Percentiles rank a stretch among this genome's conserved stretches.
Evolutionary conservation across 2,113 vertebrate species (phyloP).

Genomic region (Clupea harengus): DNA sequence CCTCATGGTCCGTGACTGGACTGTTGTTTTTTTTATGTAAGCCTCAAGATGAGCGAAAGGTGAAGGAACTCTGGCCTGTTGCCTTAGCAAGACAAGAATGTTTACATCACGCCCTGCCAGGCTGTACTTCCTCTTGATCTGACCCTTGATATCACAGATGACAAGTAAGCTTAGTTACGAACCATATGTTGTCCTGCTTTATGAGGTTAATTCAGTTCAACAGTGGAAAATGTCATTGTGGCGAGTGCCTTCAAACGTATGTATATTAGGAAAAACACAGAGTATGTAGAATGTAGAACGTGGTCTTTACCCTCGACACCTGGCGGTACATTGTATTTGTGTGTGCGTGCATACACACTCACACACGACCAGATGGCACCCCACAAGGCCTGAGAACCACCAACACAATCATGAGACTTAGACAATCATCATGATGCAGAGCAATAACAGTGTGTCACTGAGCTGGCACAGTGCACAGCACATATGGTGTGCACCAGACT

Average conservation of each 20-base stretch:
- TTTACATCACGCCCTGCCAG: background rate
- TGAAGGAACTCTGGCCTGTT: background rate
- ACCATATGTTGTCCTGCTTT: background rate
- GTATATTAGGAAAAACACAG: background rate
- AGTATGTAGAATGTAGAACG: background rate
- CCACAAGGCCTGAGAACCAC: background rate
- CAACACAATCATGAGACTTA: background rate
- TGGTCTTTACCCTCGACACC: background rate
- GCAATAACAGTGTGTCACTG: background rate
- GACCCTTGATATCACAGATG: background rate
- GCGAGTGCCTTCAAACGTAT: no score
- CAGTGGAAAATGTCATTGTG: no score
- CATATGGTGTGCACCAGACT: background rate
- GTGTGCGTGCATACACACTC: background rate
- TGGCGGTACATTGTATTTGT: background rate
- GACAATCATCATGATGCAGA: background rate
- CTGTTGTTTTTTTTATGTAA: background rate
- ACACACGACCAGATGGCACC: background rate
- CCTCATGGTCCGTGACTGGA: background rate
- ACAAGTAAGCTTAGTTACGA: background rate
- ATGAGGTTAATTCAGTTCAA: no score
- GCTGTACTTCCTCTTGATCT: background rate
- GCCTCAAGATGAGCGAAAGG: background rate
- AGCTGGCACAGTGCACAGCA: background rate
- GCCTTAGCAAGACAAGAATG: background rate